These are phyloP conservation scores for Lypha dubia DNA, from an alignment of 2,888 invertebrate species.

Conservation along the genomic window DNA sequence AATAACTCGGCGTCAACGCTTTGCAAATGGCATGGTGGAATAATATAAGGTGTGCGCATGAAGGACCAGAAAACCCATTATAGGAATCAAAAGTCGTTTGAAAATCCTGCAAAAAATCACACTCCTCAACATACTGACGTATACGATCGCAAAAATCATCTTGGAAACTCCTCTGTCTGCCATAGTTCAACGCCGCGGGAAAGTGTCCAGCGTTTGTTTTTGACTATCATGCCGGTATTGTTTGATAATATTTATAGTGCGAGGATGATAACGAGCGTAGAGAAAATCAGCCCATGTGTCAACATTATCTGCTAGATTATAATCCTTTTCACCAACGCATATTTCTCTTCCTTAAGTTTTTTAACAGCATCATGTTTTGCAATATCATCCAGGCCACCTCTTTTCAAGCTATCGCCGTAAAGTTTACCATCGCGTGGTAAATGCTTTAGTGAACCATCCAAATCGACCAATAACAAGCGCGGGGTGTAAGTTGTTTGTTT, in stretches of 20 bases:
- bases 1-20: too few species aligned
- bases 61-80: slow-evolving; percentile 94
- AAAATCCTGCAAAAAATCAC: slow-evolving; percentile 92
- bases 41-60: too few species aligned
- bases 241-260: slow-evolving; percentile 89
- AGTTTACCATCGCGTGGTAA: slow-evolving; percentile 89
- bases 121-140: slow-evolving; percentile 95
- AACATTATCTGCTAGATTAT: too few species aligned
- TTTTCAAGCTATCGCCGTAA: slow-evolving; percentile 85
- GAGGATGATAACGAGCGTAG: slow-evolving; percentile 91
- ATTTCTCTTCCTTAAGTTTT: slow-evolving; percentile 75
- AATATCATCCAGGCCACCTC: slow-evolving; percentile 31
- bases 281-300: too few species aligned
- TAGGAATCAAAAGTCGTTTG: slow-evolving; percentile 92
- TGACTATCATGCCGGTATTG: slow-evolving; percentile 87
- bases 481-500: too few species aligned
- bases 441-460: slow-evolving; percentile 90
- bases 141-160: too few species aligned
- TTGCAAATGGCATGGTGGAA: too few species aligned
- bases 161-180: slow-evolving; percentile 87
- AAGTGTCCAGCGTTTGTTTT: slow-evolving; percentile 85
- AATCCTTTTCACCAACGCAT: slow-evolving; percentile 82
- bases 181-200: slow-evolving; percentile 87
- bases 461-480: slow-evolving; percentile 90
- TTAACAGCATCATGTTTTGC: slow-evolving; percentile 72